Evolutionary conservation across 64 coral and sea anemone species (phyloP), one percentile per base, ranked within the genome.

Genomic region (Anthopleura sola): DNA sequence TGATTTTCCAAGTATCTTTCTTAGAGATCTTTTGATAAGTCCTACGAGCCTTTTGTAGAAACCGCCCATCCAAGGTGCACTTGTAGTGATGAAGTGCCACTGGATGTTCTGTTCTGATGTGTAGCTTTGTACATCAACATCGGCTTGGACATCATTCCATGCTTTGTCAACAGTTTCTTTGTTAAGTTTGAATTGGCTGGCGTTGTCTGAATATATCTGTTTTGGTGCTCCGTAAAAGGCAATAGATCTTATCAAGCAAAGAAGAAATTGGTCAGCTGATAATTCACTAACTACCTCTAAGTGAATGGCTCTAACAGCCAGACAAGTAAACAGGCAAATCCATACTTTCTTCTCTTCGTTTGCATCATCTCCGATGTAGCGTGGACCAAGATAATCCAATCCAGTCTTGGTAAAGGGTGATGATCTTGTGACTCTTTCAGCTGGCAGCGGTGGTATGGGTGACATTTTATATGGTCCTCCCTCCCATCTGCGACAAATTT

Each of bases 211-310:
- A 31, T 83, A 74, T 83, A 89, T 75, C 69, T 84, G 80, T 89
- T 74, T 89, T n/a, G 80, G 80, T n/a, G 80, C 83, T 31, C 88
- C 78, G 60, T 46, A 75, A 68, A 68, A 32, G 60, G 82, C 47
- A 40, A 84, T 90, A 71, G 84, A 90, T 90, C 82, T 84, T 90
- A 81, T 90, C 23, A 90, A 68, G 33, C 88, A 90, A 49, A 90
- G 82, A 48, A 90, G 26, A 49, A 90, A 84, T 40, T 90, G 62
- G 37, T 84, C 81, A 51, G 81, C 75, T 71, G 88, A 75, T 56
- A 90, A 75, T n/a, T 84, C 88, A n/a, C 51, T 68, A 33, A 84
- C 58, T 34, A 88, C 50, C 37, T 82, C 77, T 54, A 88, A 81
- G 54, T 81, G 86, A 33, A 84, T 85, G 36, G 68, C 82, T 31